phyloP scores from a whole-genome alignment of 1,140 invertebrate genomes.

The Onthophagus taurus region DNA sequence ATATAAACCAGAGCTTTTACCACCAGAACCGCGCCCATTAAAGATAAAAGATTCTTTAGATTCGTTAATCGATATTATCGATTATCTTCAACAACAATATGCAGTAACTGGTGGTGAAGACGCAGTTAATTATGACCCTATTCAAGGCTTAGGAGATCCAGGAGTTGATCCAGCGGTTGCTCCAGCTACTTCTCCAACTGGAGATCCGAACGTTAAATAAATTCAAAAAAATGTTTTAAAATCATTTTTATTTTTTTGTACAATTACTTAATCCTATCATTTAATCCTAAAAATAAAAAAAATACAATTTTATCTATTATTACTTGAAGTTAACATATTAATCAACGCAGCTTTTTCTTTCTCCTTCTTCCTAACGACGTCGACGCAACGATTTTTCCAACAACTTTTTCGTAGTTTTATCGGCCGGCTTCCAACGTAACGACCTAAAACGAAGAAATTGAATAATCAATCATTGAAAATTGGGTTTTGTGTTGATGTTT shows the following conservation, averaged over 20 bases:
- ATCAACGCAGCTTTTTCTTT: conserved; percentile 78
- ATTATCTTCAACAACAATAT: conserved; percentile 29
- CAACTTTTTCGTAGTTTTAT: conserved; percentile 95
- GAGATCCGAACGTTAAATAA: too few species aligned
- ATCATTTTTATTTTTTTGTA: conserved; percentile 1
- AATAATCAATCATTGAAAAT: too few species aligned
- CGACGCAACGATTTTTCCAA: conserved; percentile 91
- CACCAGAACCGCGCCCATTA: conserved; percentile 52
- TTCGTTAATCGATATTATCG: conserved; percentile 35
- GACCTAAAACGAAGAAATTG: conserved; percentile 48
- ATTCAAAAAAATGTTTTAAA: background rate
- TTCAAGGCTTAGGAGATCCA: too few species aligned
- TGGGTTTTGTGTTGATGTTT: too few species aligned
- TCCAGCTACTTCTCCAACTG: too few species aligned
- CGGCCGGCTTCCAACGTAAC: conserved; percentile 95
- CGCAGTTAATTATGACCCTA: too few species aligned
- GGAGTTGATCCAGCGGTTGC: too few species aligned
- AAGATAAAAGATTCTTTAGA: conserved; percentile 48
- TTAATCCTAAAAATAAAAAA: too few species aligned
- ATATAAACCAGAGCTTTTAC: conserved; percentile 54
- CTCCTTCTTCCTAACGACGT: conserved; percentile 90
- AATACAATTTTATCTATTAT: conserved; percentile 21
- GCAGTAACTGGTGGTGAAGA: conserved; percentile 10
- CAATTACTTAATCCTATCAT: background rate
- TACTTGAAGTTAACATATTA: conserved; percentile 53